These are phyloP conservation scores for Sigmodon hispidus DNA, from an alignment of 2,113 vertebrate species.

Conservation along the genomic window DNA sequence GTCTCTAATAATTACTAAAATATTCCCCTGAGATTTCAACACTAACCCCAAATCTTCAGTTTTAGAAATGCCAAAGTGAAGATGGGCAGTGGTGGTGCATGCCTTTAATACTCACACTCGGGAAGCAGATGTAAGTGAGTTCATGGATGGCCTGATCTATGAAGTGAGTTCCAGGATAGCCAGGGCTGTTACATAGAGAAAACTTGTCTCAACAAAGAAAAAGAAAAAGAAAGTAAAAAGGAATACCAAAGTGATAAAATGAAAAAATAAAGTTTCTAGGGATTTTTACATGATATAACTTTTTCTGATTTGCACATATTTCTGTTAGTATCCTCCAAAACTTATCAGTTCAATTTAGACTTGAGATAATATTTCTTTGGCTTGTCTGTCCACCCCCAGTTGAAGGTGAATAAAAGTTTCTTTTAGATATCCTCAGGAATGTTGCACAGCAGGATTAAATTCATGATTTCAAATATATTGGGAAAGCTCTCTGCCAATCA, in stretches of 20 bases:
- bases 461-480: not conserved
- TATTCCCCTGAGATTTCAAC: not conserved
- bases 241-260: not conserved
- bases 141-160: no score
- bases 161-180: no score
- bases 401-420: not conserved
- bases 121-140: no score
- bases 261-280: not conserved
- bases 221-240: no score
- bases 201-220: no score
- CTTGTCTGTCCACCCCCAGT: not conserved
- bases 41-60: no score
- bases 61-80: not conserved
- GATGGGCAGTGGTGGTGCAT: no score
- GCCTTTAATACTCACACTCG: no score
- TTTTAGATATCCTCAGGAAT: not conserved
- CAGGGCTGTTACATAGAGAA: no score
- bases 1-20: not conserved
- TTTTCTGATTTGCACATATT: not conserved
- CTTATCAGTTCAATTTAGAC: not conserved
- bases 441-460: not conserved
- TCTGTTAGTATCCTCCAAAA: not conserved
- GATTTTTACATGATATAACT: not conserved
- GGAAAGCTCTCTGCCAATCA: not conserved
- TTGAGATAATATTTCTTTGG: not conserved